These are phyloP conservation scores for Pogonognathellus flavescens DNA, from an alignment of 1,140 invertebrate species.

Conservation along the genomic window DNA sequence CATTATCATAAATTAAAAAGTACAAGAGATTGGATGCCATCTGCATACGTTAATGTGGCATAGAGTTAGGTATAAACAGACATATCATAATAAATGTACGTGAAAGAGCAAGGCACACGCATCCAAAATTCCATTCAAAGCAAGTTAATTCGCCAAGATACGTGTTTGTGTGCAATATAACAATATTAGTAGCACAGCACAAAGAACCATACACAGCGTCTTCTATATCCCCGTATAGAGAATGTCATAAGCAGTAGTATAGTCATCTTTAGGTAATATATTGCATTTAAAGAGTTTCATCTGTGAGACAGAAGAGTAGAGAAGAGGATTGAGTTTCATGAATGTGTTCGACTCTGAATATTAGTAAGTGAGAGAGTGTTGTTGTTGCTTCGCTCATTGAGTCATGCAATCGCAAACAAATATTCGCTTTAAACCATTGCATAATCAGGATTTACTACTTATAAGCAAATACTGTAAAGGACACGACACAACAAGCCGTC, in stretches of 20 bases:
- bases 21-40: conserved; percentile 20
- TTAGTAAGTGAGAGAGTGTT: conserved; percentile 8
- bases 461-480: too few relatives aligned
- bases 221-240: too few relatives aligned
- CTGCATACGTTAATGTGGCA: too few relatives aligned
- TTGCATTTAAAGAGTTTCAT: too few relatives aligned
- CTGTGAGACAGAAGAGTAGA: too few relatives aligned
- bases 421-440: conserved; percentile 26
- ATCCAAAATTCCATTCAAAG: conserved; percentile 1
- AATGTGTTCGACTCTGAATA: neutral
- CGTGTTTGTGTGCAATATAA: neutral
- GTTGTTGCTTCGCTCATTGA: neutral
- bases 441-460: conserved; percentile 19
- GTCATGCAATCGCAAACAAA: conserved; percentile 23
- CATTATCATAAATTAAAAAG: conserved; percentile 31
- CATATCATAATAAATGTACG: neutral
- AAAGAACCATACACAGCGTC: too few relatives aligned
- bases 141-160: neutral
- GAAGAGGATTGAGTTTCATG: too few relatives aligned
- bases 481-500: too few relatives aligned
- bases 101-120: neutral
- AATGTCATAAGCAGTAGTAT: too few relatives aligned
- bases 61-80: neutral
- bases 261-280: too few relatives aligned
- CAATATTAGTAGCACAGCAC: too few relatives aligned